Percentiles rank a stretch among this genome's conserved stretches.
These are phyloP conservation scores for Megaustenia siamemsis DNA, from an alignment of 2,888 invertebrate species.

Conservation along the genomic window DNA sequence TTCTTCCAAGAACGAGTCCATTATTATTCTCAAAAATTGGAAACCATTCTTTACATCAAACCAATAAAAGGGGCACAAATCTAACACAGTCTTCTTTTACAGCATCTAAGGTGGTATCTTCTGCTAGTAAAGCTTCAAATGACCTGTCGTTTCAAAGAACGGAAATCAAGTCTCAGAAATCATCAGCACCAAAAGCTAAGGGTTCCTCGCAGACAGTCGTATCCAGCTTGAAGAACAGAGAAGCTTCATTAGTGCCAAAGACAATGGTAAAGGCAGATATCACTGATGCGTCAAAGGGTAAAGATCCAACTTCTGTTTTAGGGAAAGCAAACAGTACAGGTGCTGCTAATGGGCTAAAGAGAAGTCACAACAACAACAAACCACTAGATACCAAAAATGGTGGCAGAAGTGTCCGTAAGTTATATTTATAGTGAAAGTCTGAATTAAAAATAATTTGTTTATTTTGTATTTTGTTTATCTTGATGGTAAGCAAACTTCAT, in stretches of 20 bases:
- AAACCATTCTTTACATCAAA: neutral
- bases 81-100: neutral
- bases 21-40: neutral
- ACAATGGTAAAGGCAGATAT: neutral
- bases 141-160: neutral
- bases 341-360: neutral
- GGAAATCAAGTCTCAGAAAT: neutral
- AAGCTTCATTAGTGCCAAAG: neutral
- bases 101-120: neutral
- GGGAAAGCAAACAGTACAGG: neutral
- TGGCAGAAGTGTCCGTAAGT: neutral
- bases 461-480: no score
- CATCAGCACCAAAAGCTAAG: neutral
- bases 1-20: no score
- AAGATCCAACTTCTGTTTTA: neutral
- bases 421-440: no score
- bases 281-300: neutral
- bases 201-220: neutral
- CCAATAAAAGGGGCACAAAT: neutral
- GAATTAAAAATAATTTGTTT: neutral
- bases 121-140: neutral
- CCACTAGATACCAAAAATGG: neutral
- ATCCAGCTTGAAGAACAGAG: neutral
- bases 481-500: no score
- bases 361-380: neutral